Percentiles rank a stretch among this genome's conserved stretches.
Conservation (phyloP, 2,888 invertebrate genomes). For the Tiliacea aurago region DNA sequence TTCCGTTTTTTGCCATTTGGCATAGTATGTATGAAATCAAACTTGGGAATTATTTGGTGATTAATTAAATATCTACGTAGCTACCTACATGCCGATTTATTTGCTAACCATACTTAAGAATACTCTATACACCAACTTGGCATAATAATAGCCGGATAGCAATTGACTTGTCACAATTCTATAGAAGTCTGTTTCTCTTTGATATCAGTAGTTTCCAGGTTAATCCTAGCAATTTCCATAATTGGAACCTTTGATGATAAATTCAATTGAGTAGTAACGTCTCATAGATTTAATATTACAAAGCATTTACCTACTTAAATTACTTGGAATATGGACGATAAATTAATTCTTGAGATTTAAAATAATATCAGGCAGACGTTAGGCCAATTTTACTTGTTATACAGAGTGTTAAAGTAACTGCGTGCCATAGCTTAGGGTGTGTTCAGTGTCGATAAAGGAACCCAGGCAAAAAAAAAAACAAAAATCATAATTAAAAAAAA, state of each 20-base stretch:
- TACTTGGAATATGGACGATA: neutral
- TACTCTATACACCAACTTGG: slow-evolving; percentile 41
- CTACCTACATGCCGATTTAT: slow-evolving; percentile 17
- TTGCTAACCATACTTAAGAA: slow-evolving; percentile 39
- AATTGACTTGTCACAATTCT: slow-evolving; percentile 56
- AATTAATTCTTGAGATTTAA: slow-evolving; percentile 1
- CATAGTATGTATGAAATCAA: no score
- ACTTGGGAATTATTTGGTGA: neutral
- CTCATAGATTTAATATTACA: neutral
- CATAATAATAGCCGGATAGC: slow-evolving; percentile 39
- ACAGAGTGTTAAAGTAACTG: no score
- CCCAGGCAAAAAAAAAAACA: no score
- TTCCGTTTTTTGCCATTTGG: no score
- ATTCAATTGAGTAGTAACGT: slow-evolving; percentile 24
- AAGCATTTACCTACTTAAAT: neutral
- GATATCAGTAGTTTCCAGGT: slow-evolving; percentile 40
- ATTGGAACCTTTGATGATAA: slow-evolving; percentile 55
- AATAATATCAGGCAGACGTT: no score
- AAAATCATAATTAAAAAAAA: no score
- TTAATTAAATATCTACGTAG: neutral
- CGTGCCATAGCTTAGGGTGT: no score
- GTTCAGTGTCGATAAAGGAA: no score
- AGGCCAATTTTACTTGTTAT: no score
- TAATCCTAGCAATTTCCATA: slow-evolving; percentile 52
- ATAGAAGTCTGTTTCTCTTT: slow-evolving; percentile 40